phyloP scores from a whole-genome alignment of 2,797 vertebrate species.

The Sebastiscus tertius region DNA sequence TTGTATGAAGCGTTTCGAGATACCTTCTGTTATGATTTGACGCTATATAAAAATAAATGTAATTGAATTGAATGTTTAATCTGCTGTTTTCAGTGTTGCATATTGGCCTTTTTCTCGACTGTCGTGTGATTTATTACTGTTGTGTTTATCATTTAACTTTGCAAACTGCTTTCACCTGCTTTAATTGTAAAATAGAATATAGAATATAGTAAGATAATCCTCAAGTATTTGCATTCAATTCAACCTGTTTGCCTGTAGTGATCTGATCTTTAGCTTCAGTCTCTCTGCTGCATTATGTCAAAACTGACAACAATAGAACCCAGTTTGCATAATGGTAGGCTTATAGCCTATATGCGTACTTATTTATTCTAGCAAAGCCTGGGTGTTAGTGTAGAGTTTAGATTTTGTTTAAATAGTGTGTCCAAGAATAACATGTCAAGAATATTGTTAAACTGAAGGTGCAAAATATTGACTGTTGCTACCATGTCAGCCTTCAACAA shows the following conservation, averaged over 20 bases:
- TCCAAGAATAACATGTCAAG: conserved; percentile 28
- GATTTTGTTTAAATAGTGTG: neutral
- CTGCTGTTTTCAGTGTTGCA: neutral
- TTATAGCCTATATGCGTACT: neutral
- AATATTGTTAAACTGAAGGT: conserved; percentile 1
- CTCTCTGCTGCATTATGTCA: conserved; percentile 12
- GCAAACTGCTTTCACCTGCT: neutral
- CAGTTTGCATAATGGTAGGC: neutral
- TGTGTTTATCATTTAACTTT: neutral
- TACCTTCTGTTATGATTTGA: too few relatives aligned
- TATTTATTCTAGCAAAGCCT: conserved; percentile 19
- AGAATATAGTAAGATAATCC: too few relatives aligned
- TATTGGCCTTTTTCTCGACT: neutral
- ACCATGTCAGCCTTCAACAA: neutral
- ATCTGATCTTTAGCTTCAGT: neutral
- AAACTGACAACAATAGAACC: neutral
- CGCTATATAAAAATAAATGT: too few relatives aligned
- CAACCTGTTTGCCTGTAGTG: neutral
- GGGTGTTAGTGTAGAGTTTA: conserved; percentile 5
- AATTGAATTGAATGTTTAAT: neutral
- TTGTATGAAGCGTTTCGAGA: too few relatives aligned
- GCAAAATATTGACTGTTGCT: neutral
- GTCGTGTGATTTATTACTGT: too few relatives aligned
- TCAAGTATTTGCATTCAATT: neutral
- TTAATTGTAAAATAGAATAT: neutral